Evolutionary conservation across 2,888 invertebrate species (phyloP), one percentile per base, ranked within the genome.

Genomic region (Papilio demoleus): DNA sequence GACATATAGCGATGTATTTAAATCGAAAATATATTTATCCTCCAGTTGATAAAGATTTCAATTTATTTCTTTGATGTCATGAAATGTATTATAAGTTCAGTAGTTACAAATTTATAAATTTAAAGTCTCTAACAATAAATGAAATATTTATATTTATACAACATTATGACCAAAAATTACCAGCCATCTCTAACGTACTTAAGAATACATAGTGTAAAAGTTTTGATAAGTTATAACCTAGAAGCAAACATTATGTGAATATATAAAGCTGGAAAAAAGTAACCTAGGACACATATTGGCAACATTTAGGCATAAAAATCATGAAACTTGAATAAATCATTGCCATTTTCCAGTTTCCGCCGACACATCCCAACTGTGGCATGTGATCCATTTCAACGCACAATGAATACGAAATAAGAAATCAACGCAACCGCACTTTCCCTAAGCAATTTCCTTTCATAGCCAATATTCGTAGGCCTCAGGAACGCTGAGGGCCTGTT

Each of bases 391-490:
- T 86, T 85, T 81, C 84, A 82, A 87, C 85, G 86, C 86, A 86
- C 88, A 86, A 89, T 88, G 87, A 90, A 90, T 89, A 90, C 86
- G 79, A 85, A 91, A 90, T 88, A 88, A 86, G 87, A 88, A 90
- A 91, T 89, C 88, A 90, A 86, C 82, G 86, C 85, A 84, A 83
- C 87, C 87, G 81, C 88, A 88, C 86, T 86, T 86, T 84, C 80
- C 84, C 84, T 78, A 77, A 84, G 82, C 88, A 88, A 88, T 91
- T 89, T 89, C 83, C 88, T 85, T 86, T 86, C 85, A 85, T 86
- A 85, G 84, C 82, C 86, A 84, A 88, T 88, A 88, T 87, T 87
- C 79, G 86, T 78, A 77, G 77, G 80, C 79, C 79, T 77, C 79
- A 76, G 80, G 82, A 83, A 76, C 81, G 80, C 79, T 80, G 87